Evolutionary conservation across 2,797 vertebrate genomes (phyloP).

Genomic region (Euthynnus affinis): DNA sequence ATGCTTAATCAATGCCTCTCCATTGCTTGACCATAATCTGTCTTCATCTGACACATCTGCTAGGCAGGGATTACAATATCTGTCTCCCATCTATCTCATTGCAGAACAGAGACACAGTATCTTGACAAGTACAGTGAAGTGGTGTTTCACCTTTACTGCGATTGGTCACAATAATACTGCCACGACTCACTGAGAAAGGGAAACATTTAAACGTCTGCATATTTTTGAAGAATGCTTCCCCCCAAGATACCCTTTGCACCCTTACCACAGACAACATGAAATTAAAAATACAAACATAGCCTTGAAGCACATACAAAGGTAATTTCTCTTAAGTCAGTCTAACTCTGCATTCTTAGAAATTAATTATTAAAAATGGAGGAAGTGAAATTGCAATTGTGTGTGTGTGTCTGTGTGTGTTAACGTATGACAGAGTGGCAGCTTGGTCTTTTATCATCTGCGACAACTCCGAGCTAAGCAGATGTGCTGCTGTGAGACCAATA

Average conservation of each 20-base stretch:
- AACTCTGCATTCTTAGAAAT: no score
- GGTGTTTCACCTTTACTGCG: slow-evolving; percentile 12
- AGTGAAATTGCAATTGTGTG: no score
- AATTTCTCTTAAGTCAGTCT: no score
- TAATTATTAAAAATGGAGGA: no score
- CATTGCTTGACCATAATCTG: slow-evolving; percentile 23
- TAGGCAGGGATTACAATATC: slow-evolving; percentile 17
- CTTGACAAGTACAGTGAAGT: slow-evolving; percentile 15
- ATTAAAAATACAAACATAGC: neutral
- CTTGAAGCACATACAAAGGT: neutral
- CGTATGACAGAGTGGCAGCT: slow-evolving; percentile 11
- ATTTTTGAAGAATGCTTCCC: neutral
- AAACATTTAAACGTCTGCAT: neutral
- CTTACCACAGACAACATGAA: no score
- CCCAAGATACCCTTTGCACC: no score
- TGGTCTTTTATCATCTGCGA: slow-evolving; percentile 30
- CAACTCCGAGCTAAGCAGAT: slow-evolving; percentile 25
- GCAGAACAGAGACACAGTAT: neutral
- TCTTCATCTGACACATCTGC: slow-evolving; percentile 38
- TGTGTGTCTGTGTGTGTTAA: neutral
- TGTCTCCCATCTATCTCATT: slow-evolving; percentile 26
- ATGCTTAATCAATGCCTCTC: slow-evolving; percentile 7
- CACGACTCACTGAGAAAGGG: no score
- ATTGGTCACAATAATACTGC: neutral
- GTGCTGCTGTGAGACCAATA: slow-evolving; percentile 15